phyloP scores from a whole-genome alignment of 2,888 invertebrate species.

The Sepioteuthis lessoniana region DNA sequence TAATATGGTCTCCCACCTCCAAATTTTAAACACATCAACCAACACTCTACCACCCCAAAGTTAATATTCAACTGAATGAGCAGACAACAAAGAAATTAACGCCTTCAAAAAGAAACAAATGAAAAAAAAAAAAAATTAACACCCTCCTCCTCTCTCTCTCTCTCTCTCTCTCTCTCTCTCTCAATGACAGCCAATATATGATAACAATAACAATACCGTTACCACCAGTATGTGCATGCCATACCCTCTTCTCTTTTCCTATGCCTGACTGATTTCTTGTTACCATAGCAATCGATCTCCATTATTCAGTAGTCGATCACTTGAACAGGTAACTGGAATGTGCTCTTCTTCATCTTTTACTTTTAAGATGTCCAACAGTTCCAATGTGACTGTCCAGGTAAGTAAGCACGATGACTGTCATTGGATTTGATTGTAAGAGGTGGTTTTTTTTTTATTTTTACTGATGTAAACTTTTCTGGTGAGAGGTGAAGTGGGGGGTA shows the following conservation, averaged over 20 bases:
- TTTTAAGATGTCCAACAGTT: background rate
- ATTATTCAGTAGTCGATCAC: conserved; percentile 13
- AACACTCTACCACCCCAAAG: background rate
- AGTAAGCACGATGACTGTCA: background rate
- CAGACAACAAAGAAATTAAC: conserved; percentile 33
- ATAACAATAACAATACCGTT: background rate
- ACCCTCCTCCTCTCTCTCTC: background rate
- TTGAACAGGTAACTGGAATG: background rate
- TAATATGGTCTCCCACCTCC: background rate
- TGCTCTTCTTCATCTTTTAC: background rate
- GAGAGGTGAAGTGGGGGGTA: too few relatives aligned
- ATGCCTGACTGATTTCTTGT: conserved; percentile 33
- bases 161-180: background rate
- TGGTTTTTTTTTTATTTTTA: too few relatives aligned
- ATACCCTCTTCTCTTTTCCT: background rate
- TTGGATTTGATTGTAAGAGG: background rate
- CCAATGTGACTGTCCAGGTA: background rate
- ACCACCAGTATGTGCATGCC: background rate
- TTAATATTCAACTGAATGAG: background rate
- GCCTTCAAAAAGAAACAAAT: background rate
- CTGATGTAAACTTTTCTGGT: too few relatives aligned
- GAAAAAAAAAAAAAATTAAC: background rate
- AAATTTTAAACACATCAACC: background rate
- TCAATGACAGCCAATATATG: background rate
- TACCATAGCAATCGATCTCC: conserved; percentile 9